Evolutionary conservation across 2,888 invertebrate genomes (phyloP).

Genomic region (Catocala fraxini): DNA sequence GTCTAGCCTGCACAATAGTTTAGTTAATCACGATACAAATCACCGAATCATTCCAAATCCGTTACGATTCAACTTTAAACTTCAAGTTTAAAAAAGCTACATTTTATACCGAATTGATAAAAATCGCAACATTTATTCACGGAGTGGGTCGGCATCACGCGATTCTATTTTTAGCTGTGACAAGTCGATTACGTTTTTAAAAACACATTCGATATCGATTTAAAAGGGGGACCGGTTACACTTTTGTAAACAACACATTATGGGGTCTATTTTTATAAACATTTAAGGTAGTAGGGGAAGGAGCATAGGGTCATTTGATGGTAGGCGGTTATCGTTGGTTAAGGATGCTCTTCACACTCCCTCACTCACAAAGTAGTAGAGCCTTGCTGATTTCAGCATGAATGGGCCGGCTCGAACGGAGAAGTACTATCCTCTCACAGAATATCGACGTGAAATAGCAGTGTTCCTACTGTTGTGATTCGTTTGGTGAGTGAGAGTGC

Average conservation of each 20-base stretch:
- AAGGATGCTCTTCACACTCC: too few species aligned
- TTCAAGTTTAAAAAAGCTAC: neutral
- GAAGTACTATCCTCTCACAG: too few species aligned
- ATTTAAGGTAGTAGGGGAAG: too few species aligned
- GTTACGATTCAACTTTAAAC: conserved; percentile 22
- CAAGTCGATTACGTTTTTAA: conserved; percentile 58
- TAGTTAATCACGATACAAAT: conserved; percentile 24
- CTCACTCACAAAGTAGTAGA: too few species aligned
- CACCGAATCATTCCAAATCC: conserved; percentile 29
- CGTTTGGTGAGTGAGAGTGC: too few species aligned
- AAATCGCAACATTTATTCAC: conserved; percentile 29
- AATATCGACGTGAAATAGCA: too few species aligned
- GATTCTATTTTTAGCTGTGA: conserved; percentile 66
- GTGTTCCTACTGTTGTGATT: too few species aligned
- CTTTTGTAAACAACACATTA: conserved; percentile 22
- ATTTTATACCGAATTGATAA: conserved; percentile 16
- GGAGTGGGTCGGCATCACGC: conserved; percentile 47
- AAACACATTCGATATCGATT: conserved; percentile 47
- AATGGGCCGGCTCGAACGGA: too few species aligned
- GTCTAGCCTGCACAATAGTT: conserved; percentile 7
- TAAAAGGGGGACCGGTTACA: conserved; percentile 40
- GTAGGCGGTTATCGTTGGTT: too few species aligned
- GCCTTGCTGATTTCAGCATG: too few species aligned
- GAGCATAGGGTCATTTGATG: too few species aligned
- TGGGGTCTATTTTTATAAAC: too few species aligned